Conservation (phyloP, 2,888 invertebrate species). For the Dryocosmus kuriphilus region DNA sequence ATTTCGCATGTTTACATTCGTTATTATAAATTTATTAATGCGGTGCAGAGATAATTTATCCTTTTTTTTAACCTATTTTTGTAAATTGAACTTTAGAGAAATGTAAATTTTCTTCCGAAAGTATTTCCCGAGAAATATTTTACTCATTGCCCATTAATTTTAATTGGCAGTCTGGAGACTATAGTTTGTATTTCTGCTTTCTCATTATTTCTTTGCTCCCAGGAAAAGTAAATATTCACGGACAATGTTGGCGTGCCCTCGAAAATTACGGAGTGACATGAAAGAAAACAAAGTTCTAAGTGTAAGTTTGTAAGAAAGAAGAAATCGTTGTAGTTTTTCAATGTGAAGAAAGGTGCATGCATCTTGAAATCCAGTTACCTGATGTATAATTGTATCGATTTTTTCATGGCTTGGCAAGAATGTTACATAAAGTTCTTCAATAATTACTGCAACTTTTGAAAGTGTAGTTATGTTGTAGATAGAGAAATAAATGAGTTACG, state of each 20-base stretch:
- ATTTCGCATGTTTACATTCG: not conserved
- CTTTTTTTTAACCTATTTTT: not conserved
- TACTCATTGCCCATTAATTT: not conserved
- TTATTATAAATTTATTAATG: not conserved
- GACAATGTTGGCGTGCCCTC: not conserved
- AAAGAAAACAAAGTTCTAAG: not conserved
- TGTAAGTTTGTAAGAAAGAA: not conserved
- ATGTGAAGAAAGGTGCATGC: not conserved
- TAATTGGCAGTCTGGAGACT: not conserved
- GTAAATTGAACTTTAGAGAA: too few species aligned
- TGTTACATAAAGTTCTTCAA: slow-evolving; percentile 1
- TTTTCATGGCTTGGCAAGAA: not conserved
- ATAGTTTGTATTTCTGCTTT: not conserved
- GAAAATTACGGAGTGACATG: not conserved
- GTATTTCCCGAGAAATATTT: not conserved
- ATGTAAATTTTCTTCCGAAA: not conserved
- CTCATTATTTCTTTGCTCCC: not conserved
- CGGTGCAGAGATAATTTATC: too few species aligned
- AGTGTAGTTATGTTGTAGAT: slow-evolving; percentile 9
- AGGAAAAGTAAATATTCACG: not conserved
- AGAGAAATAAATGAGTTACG: slow-evolving; percentile 31
- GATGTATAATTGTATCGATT: not conserved
- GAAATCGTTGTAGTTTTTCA: not conserved
- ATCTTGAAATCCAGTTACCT: not conserved
- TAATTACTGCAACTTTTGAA: slow-evolving; percentile 9